Evolutionary conservation across 1,140 invertebrate species (phyloP).

Genomic region (Bombus haemorrhoidalis): DNA sequence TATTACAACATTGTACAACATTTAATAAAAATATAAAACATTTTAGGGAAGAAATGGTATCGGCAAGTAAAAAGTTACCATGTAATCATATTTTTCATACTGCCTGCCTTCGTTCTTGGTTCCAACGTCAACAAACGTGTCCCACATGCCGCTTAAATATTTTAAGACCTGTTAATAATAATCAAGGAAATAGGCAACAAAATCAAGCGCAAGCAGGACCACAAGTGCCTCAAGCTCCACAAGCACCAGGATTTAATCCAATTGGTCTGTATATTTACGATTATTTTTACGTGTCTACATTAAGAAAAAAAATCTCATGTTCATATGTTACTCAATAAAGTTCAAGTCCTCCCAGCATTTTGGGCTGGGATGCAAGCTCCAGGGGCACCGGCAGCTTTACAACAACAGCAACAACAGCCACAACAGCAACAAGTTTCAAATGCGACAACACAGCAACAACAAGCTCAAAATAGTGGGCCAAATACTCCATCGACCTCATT

Average conservation of each 20-base stretch:
- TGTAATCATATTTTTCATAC: constrained; percentile 99
- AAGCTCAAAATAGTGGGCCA: constrained; percentile 64
- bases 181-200: constrained; percentile 70
- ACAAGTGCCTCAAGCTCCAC: constrained; percentile 78
- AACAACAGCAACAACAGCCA: constrained; percentile 38
- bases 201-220: constrained; percentile 75
- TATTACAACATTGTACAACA: neutral
- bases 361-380: constrained; percentile 76
- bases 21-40: neutral
- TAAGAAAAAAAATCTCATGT: neutral
- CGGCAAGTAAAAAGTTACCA: constrained; percentile 97
- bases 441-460: constrained; percentile 33
- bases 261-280: constrained; percentile 55
- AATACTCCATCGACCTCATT: constrained; percentile 71
- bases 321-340: constrained; percentile 47
- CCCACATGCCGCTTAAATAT: constrained; percentile 99
- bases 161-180: constrained; percentile 86
- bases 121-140: constrained; percentile 99
- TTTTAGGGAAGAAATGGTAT: constrained; percentile 84
- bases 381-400: constrained; percentile 52
- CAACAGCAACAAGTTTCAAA: constrained; percentile 38
- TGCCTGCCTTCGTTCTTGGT: constrained; percentile 99
- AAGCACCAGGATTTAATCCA: constrained; percentile 74
- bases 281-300: neutral
- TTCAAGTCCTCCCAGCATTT: constrained; percentile 73